Evolutionary conservation across 2,113 vertebrate species (phyloP), one percentile per base, ranked within the genome.

Genomic region (Globicephala melas): DNA sequence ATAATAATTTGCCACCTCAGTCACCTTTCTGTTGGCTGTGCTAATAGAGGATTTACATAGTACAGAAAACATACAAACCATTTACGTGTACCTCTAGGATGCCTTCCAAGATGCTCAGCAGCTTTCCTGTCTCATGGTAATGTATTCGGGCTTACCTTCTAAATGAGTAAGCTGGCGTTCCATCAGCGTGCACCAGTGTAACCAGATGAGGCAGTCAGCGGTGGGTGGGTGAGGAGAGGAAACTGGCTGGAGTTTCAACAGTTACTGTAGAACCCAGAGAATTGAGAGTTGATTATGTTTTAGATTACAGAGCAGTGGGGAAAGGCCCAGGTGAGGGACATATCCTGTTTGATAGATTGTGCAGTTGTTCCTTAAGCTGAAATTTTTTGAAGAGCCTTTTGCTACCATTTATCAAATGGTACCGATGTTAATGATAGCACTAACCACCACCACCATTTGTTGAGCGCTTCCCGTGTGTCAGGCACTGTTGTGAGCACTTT

Each of bases 111-210:
- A 33, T 41, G 83, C 50, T 38, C 60, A 44, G 71, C 50, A 63
- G 62, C 44, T 79, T 73, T 53, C 13, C 38, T n/a, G 6, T 71
- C 38, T 18, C 18, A 10, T 4, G 63, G 58, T n/a, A 18, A 15
- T 70, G 20, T 21, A 0, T 41, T 21, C 14, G 25, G 87, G 25
- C 58, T 90, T 21, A 47, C 21, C 31, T 79, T 28, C 67, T 60
- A 5, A 82, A 7, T n/a, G 25, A 60, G 6, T 26, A 9, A 82
- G 28, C 55, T 71, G 80, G 23, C 5, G 1, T 47, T 44, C 36
- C 6, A 0, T 85, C 31, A 26, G 3, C 44, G 2, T 14, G 17
- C 0, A 15, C 38, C 47, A 8, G 62, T 7, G 5, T 62, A 4
- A 5, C 70, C 21, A 28, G 25, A 7, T 20, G 41, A 71, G 55